Conservation (phyloP, 2,113 vertebrate species). For the Eulacestoma nigropectus region DNA sequence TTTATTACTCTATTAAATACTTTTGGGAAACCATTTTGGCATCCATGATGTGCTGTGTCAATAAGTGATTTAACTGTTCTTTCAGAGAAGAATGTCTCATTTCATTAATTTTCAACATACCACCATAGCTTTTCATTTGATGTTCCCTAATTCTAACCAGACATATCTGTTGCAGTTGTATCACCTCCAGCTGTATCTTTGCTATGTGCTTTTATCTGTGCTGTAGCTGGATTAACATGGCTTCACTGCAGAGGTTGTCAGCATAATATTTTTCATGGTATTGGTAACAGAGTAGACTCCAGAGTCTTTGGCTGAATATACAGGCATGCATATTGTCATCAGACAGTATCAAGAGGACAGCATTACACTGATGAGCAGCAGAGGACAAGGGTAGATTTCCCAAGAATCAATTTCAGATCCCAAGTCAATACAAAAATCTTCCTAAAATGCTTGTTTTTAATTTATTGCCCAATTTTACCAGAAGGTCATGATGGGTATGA, state of each 20-base stretch:
- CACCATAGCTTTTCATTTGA: not conserved
- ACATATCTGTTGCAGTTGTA: not conserved
- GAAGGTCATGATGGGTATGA: not conserved
- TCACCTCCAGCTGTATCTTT: not conserved
- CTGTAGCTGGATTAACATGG: not conserved
- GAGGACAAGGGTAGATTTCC: not conserved
- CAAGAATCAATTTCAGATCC: not conserved
- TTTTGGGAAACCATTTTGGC: not conserved
- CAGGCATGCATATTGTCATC: not conserved
- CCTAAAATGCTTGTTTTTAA: not conserved
- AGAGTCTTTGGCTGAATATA: not conserved
- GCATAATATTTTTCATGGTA: not conserved
- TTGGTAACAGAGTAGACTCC: not conserved
- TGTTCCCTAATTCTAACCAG: not conserved
- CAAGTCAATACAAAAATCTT: not conserved
- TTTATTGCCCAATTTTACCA: not conserved
- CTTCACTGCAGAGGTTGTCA: not conserved
- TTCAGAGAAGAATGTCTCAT: not conserved
- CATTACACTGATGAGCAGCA: not conserved
- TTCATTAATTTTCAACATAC: not conserved
- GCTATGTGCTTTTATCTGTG: not conserved
- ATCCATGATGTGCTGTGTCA: not conserved
- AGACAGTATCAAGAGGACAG: not conserved
- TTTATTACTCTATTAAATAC: not conserved
- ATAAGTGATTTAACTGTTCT: not conserved